Conservation (phyloP, 2,888 invertebrate species). For the Caenorhabditis sp. region DNA sequence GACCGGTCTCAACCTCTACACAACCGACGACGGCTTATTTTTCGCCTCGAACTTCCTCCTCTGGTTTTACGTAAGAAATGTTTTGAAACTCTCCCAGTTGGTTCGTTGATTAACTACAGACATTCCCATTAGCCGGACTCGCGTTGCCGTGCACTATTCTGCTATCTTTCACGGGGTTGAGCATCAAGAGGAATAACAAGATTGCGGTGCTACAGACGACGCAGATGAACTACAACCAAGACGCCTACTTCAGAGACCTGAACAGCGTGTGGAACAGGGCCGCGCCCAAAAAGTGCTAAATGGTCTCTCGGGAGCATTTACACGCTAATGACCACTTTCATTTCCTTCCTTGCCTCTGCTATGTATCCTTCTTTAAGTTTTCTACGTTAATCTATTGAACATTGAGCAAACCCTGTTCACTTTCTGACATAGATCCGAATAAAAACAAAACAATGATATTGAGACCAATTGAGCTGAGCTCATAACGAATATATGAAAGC, state of each 20-base stretch:
- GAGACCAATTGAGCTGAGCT: too few species aligned
- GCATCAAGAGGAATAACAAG: constrained; percentile 24
- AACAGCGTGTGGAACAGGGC: constrained; percentile 8
- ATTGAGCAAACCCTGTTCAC: too few species aligned
- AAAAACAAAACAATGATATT: too few species aligned
- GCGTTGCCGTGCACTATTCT: constrained; percentile 24
- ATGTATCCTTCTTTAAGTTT: too few species aligned
- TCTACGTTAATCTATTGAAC: too few species aligned
- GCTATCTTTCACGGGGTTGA: background rate
- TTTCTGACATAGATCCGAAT: too few species aligned
- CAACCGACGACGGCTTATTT: constrained; percentile 18
- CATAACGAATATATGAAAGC: too few species aligned
- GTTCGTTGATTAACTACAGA: constrained; percentile 17
- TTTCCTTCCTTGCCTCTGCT: too few species aligned
- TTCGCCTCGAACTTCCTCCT: constrained; percentile 2
- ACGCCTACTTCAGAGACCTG: constrained; percentile 25
- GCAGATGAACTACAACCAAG: constrained; percentile 6
- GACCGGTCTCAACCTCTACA: background rate
- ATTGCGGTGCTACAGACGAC: constrained; percentile 14
- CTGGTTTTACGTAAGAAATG: constrained; percentile 24
- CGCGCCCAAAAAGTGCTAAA: background rate
- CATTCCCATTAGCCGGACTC: constrained; percentile 23
- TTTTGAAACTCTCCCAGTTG: background rate
- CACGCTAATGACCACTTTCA: too few species aligned
- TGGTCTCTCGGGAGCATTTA: background rate